Conservation (phyloP, 2,888 invertebrate genomes). For the Trichopria drosophilae region DNA sequence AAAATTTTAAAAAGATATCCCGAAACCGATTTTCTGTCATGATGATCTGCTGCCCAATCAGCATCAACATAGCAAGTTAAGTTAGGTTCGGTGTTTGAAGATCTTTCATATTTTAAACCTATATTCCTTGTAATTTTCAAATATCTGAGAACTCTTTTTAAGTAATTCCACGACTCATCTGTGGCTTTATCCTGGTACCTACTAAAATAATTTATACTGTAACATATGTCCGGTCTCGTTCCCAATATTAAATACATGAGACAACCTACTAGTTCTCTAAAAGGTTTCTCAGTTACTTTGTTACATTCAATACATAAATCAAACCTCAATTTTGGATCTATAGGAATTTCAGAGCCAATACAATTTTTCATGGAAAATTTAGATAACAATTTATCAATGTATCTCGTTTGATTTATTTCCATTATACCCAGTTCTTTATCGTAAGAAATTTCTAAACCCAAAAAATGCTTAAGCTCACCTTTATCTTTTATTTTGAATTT, state of each 20-base stretch:
- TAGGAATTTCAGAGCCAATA: background rate
- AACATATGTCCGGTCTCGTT: conserved; percentile 31
- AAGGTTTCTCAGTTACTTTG: conserved; percentile 1
- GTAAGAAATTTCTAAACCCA: conserved; percentile 26
- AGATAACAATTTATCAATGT: conserved; percentile 20
- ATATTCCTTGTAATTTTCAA: conserved; percentile 20
- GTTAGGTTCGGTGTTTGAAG: too few relatives aligned
- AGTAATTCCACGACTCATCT: conserved; percentile 13
- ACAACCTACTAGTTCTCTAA: conserved; percentile 22
- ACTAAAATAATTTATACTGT: conserved; percentile 28
- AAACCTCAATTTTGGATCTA: conserved; percentile 1
- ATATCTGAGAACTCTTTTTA: conserved; percentile 32
- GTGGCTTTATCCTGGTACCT: conserved; percentile 27
- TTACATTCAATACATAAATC: background rate
- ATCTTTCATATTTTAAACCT: conserved; percentile 5
- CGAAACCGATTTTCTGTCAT: conserved; percentile 20
- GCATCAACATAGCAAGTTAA: conserved; percentile 25
- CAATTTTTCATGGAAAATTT: conserved; percentile 26
- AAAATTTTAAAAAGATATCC: conserved; percentile 30
- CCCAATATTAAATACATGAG: conserved; percentile 25
- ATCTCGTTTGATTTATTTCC: conserved; percentile 15
- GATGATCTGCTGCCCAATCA: conserved; percentile 25
- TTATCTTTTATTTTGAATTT: conserved; percentile 27
- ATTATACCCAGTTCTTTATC: conserved; percentile 20
- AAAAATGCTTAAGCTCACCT: conserved; percentile 25